Base-by-base conservation (phyloP, 2,888 invertebrate species). In the Boloria selene region DNA sequence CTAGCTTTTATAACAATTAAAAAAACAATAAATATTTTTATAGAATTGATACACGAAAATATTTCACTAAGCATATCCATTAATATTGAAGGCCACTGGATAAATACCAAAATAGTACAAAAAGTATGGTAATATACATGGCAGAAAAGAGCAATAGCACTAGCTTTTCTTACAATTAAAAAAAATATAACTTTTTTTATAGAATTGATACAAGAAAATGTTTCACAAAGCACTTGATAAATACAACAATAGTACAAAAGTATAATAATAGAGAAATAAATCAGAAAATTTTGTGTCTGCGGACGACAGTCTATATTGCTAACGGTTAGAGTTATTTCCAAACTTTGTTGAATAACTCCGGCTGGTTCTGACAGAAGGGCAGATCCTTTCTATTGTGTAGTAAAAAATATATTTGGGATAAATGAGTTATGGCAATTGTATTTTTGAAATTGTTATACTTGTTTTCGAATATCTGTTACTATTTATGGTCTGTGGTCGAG, bases 321-420 rank as follows among this genome's bases (percentile, higher is more conserved):
- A 17, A 17, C 14, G 22, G 44, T 65, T 62, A 58, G 65, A 67
- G 68, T 59, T 60, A 62, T 64, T 49, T 52, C 47, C 18, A 64
- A 71, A 67, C 14, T 65, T 69, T 51, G 44, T 60, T 65, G 61
- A 65, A 67, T 62, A 60, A 65, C 26, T 50, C 59, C 49, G 61
- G 54, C 66, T 70, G 72, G 52, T 70, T 70, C 58, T 72, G 72
- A 72, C 68, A 69, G 67, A 70, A 63, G 67, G 63, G 63, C 49
- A 62, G 49, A 61, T 49, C 26, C 51, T 52, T 22, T 26, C 62
- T 13, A n/a, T 58, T 59, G 45, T 56, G 22, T 13, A 38, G 31
- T 38, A 45, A n/a, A 45, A 16, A 56, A 26, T 45, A 45, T 56
- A 22, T 26, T 4, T n/a, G n/a, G 45, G n/a, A 26, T 45, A 56